Evolutionary conservation across 1,140 invertebrate genomes (phyloP), one percentile per base, ranked within the genome.

Genomic region (Cataglyphis hispanica): DNA sequence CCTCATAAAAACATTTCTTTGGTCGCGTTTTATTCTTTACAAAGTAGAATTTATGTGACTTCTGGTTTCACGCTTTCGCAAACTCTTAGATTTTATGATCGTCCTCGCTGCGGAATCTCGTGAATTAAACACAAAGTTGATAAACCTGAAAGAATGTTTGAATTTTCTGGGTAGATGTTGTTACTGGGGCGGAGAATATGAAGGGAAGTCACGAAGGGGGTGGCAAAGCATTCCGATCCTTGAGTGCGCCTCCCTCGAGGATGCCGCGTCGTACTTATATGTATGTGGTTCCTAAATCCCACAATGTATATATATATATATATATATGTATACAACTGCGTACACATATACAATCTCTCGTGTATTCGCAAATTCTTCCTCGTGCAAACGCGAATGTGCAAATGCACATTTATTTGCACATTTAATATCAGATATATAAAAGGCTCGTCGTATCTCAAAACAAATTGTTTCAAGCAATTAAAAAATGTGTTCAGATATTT

Each of bases 61-160:
- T 75, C 22, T 69, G 58, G 16, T 75, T 84, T 84, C n/a, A n/a
- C 46, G 10, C 27, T 53, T 75, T 78, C n/a, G 72, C 13, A 16
- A 58, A 11, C 61, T 56, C 56, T 60, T 58, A 61, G 40, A 70
- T 77, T 46, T 43, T 67, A 27, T 34, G 53, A 72, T 61, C 66
- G 66, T 86, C 81, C 60, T 56, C 63, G 27, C 43, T 27, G 58
- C n/a, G 86, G 89, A 87, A 88, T 88, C 80, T 87, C 86, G 74
- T 88, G 87, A 91, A 91, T 91, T 91, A 91, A 91, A 88, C 80
- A 81, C 78, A 91, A 91, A 91, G 89, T 91, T 91, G 89, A 91
- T 91, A 90, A 91, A 91, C 86, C 74, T 60, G 34, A 90, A 90
- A 91, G 86, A 90, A 90, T 90, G 89, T 88, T 90, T 90, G 88